Base-by-base conservation (phyloP, 2,113 vertebrate genomes). In the Mixornis gularis region DNA sequence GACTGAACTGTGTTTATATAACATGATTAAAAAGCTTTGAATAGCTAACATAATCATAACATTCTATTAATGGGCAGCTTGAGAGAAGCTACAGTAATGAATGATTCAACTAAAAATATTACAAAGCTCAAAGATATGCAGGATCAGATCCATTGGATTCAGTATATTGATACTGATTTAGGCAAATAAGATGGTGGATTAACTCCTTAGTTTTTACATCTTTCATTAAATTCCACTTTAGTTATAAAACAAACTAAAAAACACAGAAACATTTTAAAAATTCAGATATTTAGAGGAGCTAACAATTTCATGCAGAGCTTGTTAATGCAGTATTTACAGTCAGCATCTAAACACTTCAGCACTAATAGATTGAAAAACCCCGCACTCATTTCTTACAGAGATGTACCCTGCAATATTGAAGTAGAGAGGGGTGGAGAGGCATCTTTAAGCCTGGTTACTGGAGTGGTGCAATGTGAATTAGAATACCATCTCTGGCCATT, bases 11-110 rank as follows among this genome's bases (percentile, higher is more conserved):
- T 92, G 70, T 93, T 94, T 94, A 51, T 91, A 59, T 77, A 87
- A 89, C 51, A 70, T 91, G 55, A 91, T 91, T 96, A 55, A 93
- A 93, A 92, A 85, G 18, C 74, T 87, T 56, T 91, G 59, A 79
- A 77, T 77, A 87, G 59, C 86, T 85, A 85, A 72, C 55, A 41
- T 62, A 80, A 78, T 91, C 44, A 80, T 85, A 83, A 48, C n/a
- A n/a, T 69, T 86, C 69, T 68, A 38, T 89, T 94, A 90, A 94
- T 90, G 80, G 62, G 13, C 19, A 69, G 70, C 48, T 88, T 49
- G 43, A 79, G n/a, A 77, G 26, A 69, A 81, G 59, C 70, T 79
- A 76, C 80, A 69, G 19, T 82, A 87, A 71, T 0, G 0, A 78
- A 53, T 81, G 24, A 53, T 85, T 86, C 36, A 69, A 38, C 58